phyloP scores from a whole-genome alignment of 2,113 vertebrate genomes.

The Miniopterus natalensis region DNA sequence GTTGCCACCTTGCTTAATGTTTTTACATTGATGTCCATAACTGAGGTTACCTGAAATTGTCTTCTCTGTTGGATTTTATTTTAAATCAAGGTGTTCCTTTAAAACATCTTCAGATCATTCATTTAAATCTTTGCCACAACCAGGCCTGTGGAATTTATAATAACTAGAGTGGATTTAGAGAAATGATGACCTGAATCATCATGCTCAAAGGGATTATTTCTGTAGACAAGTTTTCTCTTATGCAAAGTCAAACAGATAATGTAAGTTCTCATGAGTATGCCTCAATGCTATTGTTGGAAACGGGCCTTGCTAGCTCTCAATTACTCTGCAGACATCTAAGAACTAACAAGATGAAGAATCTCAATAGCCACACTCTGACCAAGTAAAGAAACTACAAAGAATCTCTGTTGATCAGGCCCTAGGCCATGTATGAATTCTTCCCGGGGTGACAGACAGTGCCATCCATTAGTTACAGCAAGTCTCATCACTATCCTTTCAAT shows the following conservation, averaged over 20 bases:
- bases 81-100: conserved; percentile 23
- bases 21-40: neutral
- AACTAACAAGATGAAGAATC: neutral
- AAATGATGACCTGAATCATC: neutral
- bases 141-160: conserved; percentile 32
- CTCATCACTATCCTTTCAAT: neutral
- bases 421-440: neutral
- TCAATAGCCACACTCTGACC: neutral
- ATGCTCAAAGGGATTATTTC: neutral
- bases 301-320: neutral
- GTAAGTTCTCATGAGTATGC: neutral
- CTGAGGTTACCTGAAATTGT: neutral
- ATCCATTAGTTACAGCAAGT: neutral
- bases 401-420: neutral
- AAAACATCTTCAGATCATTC: conserved; percentile 52
- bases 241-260: neutral
- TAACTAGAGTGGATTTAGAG: neutral
- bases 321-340: neutral
- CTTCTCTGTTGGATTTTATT: neutral
- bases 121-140: neutral
- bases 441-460: neutral
- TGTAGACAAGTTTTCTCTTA: conserved; percentile 44
- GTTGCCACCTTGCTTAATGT: neutral
- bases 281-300: neutral
- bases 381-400: conserved; percentile 7